These are phyloP conservation scores for Sebastiscus albofasciatus DNA, from an alignment of 2,797 vertebrate species.

Conservation along the genomic window DNA sequence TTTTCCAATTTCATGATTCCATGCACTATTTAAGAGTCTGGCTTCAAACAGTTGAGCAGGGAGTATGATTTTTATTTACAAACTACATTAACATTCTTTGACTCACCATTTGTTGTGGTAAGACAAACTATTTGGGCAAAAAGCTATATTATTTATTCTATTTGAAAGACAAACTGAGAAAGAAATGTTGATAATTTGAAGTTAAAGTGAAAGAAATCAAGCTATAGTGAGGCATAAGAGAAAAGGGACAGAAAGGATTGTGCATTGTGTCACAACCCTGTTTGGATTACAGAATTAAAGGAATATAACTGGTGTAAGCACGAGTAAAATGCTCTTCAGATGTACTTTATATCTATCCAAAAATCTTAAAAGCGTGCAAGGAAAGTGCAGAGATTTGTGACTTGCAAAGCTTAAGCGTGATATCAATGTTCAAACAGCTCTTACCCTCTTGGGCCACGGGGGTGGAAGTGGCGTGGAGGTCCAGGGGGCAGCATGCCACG, in stretches of 20 bases:
- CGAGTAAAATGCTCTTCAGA: background rate
- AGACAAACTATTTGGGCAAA: conserved; percentile 23
- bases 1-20: conserved; percentile 19
- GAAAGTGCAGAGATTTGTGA: conserved; percentile 38
- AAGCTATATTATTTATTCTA: background rate
- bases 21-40: conserved; percentile 67
- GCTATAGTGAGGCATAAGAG: conserved; percentile 27
- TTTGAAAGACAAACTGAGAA: conserved; percentile 31
- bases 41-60: conserved; percentile 19
- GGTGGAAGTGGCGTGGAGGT: conserved; percentile 75
- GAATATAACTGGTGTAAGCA: background rate
- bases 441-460: conserved; percentile 82
- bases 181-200: conserved; percentile 27
- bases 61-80: conserved; percentile 5
- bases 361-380: conserved; percentile 26
- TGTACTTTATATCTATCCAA: background rate
- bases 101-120: conserved; percentile 24
- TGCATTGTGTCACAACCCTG: conserved; percentile 32
- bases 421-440: conserved; percentile 40
- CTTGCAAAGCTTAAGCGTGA: conserved; percentile 29
- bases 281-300: conserved; percentile 24
- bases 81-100: conserved; percentile 2
- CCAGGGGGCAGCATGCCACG: conserved; percentile 72
- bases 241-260: conserved; percentile 30
- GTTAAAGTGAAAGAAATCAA: conserved; percentile 18